Conservation (phyloP, 1,140 invertebrate genomes). For the Microplitis demolitor region DNA sequence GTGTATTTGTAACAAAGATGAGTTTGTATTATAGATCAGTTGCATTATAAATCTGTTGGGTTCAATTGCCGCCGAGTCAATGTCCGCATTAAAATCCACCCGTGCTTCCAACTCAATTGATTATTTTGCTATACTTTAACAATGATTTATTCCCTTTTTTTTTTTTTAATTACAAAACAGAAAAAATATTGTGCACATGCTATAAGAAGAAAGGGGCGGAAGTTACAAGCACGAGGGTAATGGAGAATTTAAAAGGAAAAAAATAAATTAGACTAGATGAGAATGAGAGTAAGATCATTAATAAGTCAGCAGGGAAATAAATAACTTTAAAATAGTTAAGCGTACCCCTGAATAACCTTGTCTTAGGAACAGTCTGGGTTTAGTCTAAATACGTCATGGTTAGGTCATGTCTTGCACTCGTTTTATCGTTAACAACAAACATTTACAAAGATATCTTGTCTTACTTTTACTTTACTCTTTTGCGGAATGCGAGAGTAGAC, state of each 20-base stretch:
- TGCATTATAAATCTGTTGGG: no score
- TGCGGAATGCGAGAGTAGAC: no score
- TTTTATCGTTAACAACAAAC: no score
- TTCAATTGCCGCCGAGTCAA: no score
- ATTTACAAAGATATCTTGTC: neutral
- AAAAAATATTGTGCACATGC: neutral
- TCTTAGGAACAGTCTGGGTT: conserved; percentile 6
- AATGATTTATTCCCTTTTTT: no score
- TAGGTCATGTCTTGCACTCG: neutral
- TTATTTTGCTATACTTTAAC: no score
- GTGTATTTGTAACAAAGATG: no score
- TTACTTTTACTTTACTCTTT: neutral
- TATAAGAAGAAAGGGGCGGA: neutral
- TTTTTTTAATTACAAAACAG: no score
- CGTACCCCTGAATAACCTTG: conserved; percentile 21
- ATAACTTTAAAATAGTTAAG: conserved; percentile 3
- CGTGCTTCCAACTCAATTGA: no score
- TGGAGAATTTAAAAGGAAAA: neutral
- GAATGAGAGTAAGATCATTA: conserved; percentile 9
- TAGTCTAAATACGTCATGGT: conserved; percentile 14
- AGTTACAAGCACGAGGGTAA: neutral
- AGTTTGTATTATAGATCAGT: no score
- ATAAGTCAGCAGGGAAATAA: conserved; percentile 16
- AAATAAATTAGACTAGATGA: neutral
- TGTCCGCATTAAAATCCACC: no score